Conservation (phyloP, 2,113 vertebrate genomes). For the Entomyzon cyanotis region DNA sequence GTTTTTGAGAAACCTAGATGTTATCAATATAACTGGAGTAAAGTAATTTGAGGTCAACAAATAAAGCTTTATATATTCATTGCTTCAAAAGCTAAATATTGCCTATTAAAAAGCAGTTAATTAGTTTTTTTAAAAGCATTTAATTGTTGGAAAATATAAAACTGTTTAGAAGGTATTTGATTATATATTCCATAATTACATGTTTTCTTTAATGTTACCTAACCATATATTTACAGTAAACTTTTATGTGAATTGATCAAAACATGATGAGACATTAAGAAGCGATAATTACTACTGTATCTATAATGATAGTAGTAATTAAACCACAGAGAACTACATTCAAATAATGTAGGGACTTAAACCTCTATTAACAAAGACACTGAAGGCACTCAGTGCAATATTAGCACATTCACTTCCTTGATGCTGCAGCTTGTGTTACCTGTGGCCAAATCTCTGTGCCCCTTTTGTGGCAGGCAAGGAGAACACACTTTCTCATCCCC, state of each 20-base stretch:
- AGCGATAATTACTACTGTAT: conserved; percentile 79
- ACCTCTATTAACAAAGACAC: conserved; percentile 53
- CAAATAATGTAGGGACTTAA: conserved; percentile 64
- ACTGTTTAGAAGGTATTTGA: conserved; percentile 72
- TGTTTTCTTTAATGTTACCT: conserved; percentile 78
- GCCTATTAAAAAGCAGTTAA: conserved; percentile 54
- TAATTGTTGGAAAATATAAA: conserved; percentile 65
- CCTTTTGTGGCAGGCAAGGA: neutral
- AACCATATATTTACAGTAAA: conserved; percentile 82
- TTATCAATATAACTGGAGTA: conserved; percentile 78
- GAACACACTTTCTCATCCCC: fast-evolving
- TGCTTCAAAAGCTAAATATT: conserved; percentile 43
- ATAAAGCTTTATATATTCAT: conserved; percentile 66
- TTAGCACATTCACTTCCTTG: neutral
- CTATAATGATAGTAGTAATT: conserved; percentile 80
- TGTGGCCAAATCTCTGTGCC: neutral
- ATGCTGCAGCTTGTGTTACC: neutral
- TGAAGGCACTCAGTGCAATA: conserved; percentile 22
- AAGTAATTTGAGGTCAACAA: conserved; percentile 79
- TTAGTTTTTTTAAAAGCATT: conserved; percentile 62
- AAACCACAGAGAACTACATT: conserved; percentile 72
- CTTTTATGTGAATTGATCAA: conserved; percentile 81
- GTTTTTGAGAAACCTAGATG: conserved; percentile 79
- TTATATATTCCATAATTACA: conserved; percentile 79
- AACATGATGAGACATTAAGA: conserved; percentile 79